phyloP scores from a whole-genome alignment of 1,140 invertebrate species.

The Frieseomelitta varia region DNA sequence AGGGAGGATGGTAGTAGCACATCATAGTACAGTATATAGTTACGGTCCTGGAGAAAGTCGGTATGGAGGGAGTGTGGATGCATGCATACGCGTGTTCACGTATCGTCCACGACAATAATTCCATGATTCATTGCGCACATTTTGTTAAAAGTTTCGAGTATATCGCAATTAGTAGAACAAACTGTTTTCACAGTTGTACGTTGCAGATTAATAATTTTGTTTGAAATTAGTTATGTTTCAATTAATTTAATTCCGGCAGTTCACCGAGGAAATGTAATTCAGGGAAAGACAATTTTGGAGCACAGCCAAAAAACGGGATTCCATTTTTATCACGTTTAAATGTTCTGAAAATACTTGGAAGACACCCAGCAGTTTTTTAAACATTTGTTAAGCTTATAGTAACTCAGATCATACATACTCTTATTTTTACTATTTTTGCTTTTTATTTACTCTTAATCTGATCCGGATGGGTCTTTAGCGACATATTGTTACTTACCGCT shows the following conservation, averaged over 20 bases:
- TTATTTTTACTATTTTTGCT: not conserved
- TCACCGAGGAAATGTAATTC: not conserved
- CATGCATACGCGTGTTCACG: conserved; percentile 4
- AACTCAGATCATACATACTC: not conserved
- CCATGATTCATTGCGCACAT: not conserved
- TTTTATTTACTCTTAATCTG: not conserved
- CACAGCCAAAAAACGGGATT: not conserved
- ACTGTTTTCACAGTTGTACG: no score
- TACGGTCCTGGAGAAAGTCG: conserved; percentile 13
- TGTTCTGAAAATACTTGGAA: not conserved
- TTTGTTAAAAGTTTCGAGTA: conserved; percentile 13
- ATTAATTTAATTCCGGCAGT: not conserved
- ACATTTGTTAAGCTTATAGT: not conserved
- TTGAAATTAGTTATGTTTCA: not conserved
- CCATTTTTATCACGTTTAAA: not conserved
- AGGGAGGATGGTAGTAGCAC: not conserved
- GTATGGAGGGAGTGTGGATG: not conserved
- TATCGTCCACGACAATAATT: not conserved
- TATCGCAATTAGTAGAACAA: not conserved
- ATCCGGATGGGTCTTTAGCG: not conserved
- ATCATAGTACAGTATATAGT: not conserved
- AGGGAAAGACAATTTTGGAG: not conserved
- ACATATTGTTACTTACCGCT: not conserved
- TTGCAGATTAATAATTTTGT: not conserved
- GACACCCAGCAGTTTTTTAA: not conserved